phyloP scores from a whole-genome alignment of 1,140 invertebrate species.

The Aphelenchoides fujianensis region DNA sequence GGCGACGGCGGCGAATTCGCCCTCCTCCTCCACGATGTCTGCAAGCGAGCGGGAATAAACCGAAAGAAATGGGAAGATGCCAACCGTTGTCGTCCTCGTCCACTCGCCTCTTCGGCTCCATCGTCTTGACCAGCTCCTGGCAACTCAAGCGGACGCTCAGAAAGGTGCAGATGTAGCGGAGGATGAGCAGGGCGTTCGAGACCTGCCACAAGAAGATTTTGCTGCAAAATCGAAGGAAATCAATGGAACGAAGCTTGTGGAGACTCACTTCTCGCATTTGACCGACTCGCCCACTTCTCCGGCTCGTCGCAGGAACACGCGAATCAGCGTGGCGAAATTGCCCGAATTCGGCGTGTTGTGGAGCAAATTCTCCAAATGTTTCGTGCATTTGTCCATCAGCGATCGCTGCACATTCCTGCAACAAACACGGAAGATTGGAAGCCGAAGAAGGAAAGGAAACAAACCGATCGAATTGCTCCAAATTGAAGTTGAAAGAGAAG shows the following conservation, averaged over 20 bases:
- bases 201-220: constrained; percentile 89
- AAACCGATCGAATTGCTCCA: constrained; percentile 51
- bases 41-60: constrained; percentile 38
- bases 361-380: constrained; percentile 72
- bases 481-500: constrained; percentile 80
- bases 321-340: constrained; percentile 80
- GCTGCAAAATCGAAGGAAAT: constrained; percentile 68
- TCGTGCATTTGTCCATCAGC: constrained; percentile 75
- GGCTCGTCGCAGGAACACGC: constrained; percentile 76
- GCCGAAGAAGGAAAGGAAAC: neutral
- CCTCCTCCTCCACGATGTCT: constrained; percentile 20
- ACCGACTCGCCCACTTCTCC: constrained; percentile 76
- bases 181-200: constrained; percentile 85
- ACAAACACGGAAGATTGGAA: constrained; percentile 40
- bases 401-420: constrained; percentile 77
- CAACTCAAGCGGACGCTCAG: constrained; percentile 71
- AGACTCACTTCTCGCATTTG: constrained; percentile 79
- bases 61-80: neutral
- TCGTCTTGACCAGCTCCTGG: constrained; percentile 62
- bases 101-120: constrained; percentile 28
- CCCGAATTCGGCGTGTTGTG: constrained; percentile 78
- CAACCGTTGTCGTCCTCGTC: constrained; percentile 28
- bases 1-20: constrained; percentile 28
- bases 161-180: constrained; percentile 82
- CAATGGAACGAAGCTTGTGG: constrained; percentile 13